Base-by-base conservation (phyloP, 2,113 vertebrate species). In the Montifringilla adamsi region DNA sequence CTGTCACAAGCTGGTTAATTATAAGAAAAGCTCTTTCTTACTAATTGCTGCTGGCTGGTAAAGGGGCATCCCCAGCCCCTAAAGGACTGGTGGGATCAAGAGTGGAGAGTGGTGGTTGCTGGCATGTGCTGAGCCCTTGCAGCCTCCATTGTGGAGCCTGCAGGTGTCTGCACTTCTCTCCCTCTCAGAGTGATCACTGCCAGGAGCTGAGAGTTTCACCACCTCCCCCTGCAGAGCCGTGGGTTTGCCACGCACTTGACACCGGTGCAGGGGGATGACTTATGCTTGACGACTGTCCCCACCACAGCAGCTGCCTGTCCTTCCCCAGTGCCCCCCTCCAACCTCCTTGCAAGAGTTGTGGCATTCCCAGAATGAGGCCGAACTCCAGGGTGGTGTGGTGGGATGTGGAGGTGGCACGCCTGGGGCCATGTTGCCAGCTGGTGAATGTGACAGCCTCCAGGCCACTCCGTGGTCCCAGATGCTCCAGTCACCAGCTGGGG, bases 131-230 rank as follows among this genome's bases (percentile, higher is more conserved):
- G 64, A 94, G 85, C 55, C 24, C 76, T 92, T 1, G 1, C 63
- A 92, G 62, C 70, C 53, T 87, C 62, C 1, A 2, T 52, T 2
- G 5, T 4, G 22, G 64, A 56, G 44, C 58, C 75, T 7, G 1
- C 73, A 50, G 52, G 90, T 96, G 90, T 90, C 68, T 2, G 3
- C 94, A 95, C 95, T 97, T 96, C 89, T 93, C 88, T 94, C 77
- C 92, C 92, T 94, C 96, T 97, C 92, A 92, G 59, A 74, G 50
- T 0, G 46, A 76, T 96, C 70, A 62, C 1, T 77, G 84, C 0
- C 1, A 92, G 77, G 66, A 93, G 89, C 89, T 1, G 46, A 87
- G 72, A 83, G 86, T 95, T 96, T 96, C 96, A 92, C 90, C 95
- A 95, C 95, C 94, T 95, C 86, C 26, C 41, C 58, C 49, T 7